Base-by-base conservation (phyloP, 2,888 invertebrate genomes). In the Minunthozetes semirufus region DNA sequence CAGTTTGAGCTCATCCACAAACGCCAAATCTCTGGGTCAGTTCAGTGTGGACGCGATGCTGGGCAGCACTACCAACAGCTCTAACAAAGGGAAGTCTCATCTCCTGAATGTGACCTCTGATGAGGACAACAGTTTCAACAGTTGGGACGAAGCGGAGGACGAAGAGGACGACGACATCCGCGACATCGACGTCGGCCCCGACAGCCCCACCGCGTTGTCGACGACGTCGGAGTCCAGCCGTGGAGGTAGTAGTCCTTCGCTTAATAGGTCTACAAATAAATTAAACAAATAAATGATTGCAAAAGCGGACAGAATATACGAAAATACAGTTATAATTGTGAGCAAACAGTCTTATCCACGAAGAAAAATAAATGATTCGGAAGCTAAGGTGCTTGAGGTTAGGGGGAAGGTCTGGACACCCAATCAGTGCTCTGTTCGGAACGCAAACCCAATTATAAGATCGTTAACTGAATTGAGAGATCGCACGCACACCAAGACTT, bases 21-120 rank as follows among this genome's bases (percentile, higher is more conserved):
- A 17, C 59, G 33, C 33, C 33, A 75, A 74, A 25, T 76, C 76
- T 4, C 22, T 76, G 25, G 72, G 75, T 72, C 38, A 74, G 22
- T 76, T 76, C 61, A 75, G 74, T 46, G 76, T 76, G 13, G 76
- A 75, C 29, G 75, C 76, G 13, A 68, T 76, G 46, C 53, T 74
- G 15, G 76, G 76, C 33, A 75, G 63, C 8, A 59, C 61, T 17
- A 11, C 63, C 6, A 22, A 61, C 25, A 53, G 22, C 46, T 8
- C 42, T 1, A 42, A 13, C 11, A 70, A 38, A n/a, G 25, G 17
- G 17, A 70, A 70, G 25, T 22, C 46, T 13, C 29, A 72, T 63
- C 73, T 48, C 13, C 68, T 72, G 15, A 75, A 75, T 72, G 75
- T 75, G 9, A 72, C 63, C 17, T 72, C 72, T 27, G 75, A 72